Percentiles rank a stretch among this genome's conserved stretches.
Conservation (phyloP, 1,140 invertebrate genomes). For the Scaptomyza hsui region DNA sequence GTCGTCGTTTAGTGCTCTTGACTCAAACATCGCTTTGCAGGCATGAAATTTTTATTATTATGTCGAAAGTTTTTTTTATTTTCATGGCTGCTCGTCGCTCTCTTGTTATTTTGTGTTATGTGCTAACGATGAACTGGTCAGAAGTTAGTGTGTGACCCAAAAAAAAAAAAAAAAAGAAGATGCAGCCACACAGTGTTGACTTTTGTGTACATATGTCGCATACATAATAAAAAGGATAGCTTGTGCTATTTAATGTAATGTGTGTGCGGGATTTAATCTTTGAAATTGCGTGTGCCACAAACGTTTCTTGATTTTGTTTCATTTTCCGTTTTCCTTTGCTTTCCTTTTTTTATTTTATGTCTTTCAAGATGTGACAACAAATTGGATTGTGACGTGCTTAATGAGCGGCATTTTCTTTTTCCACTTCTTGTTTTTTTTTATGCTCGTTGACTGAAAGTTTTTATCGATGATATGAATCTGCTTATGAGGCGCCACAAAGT, state of each 20-base stretch:
- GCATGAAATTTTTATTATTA: constrained; percentile 80
- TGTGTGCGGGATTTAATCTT: constrained; percentile 75
- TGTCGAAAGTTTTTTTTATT: constrained; percentile 60
- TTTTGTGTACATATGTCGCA: constrained; percentile 11
- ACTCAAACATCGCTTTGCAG: constrained; percentile 21
- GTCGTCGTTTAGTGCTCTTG: constrained; percentile 1
- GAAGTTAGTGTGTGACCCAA: constrained; percentile 19
- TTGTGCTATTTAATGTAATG: constrained; percentile 62
- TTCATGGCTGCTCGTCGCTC: constrained; percentile 13
- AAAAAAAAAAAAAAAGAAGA: too few species aligned
- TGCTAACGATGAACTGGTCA: constrained; percentile 72
- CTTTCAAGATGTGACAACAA: constrained; percentile 75
- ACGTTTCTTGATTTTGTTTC: constrained; percentile 52
- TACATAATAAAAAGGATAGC: constrained; percentile 53
- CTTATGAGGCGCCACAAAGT: constrained; percentile 2
- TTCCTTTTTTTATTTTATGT: constrained; percentile 48
- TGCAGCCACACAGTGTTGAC: constrained; percentile 3
- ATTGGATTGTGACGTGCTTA: constrained; percentile 78
- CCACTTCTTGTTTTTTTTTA: constrained; percentile 6
- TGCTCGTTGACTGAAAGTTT: constrained; percentile 17
- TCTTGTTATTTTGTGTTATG: constrained; percentile 37
- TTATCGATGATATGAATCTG: constrained; percentile 24
- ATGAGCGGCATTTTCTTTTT: constrained; percentile 56
- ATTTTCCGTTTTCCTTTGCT: constrained; percentile 30
- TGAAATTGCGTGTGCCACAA: constrained; percentile 61